Evolutionary conservation across 1,140 invertebrate genomes (phyloP).

Genomic region (Oscheius sp.): DNA sequence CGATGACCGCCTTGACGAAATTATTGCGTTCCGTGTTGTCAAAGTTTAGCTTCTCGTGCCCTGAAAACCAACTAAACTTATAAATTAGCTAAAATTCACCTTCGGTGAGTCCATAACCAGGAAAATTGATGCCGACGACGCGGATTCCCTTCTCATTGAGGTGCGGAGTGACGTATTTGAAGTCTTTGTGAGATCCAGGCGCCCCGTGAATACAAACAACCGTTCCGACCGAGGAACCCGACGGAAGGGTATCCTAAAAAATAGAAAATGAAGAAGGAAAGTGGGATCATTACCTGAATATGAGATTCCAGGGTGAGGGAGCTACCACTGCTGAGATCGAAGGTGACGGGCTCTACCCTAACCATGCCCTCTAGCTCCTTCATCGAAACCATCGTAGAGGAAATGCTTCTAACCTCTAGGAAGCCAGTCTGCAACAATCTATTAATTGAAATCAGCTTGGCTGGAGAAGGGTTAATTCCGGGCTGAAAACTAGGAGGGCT

Average conservation of each 20-base stretch:
- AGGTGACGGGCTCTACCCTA: conserved; percentile 12
- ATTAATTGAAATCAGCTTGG: too few species aligned
- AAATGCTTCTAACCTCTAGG: conserved; percentile 1
- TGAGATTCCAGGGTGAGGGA: conserved; percentile 10
- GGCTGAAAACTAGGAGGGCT: too few species aligned
- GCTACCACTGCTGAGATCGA: conserved; percentile 4
- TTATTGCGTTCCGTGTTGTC: conserved; percentile 8
- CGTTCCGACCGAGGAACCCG: conserved; percentile 25
- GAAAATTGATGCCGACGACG: conserved; percentile 37
- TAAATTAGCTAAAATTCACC: not conserved
- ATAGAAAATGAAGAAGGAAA: not conserved
- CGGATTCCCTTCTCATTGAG: conserved; percentile 30
- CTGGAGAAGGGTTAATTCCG: too few species aligned
- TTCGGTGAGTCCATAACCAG: conserved; percentile 25
- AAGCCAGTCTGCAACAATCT: too few species aligned
- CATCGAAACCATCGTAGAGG: not conserved
- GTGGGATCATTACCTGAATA: not conserved
- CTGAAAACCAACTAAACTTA: not conserved
- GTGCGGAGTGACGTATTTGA: conserved; percentile 35
- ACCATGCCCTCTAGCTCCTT: not conserved
- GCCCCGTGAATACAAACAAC: conserved; percentile 36
- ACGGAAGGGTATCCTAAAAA: conserved; percentile 30
- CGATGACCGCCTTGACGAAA: conserved; percentile 5
- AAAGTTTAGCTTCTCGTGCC: not conserved
- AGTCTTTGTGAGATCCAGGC: conserved; percentile 41